phyloP scores from a whole-genome alignment of 2,113 vertebrate species.

The Budorcas taxicolor region DNA sequence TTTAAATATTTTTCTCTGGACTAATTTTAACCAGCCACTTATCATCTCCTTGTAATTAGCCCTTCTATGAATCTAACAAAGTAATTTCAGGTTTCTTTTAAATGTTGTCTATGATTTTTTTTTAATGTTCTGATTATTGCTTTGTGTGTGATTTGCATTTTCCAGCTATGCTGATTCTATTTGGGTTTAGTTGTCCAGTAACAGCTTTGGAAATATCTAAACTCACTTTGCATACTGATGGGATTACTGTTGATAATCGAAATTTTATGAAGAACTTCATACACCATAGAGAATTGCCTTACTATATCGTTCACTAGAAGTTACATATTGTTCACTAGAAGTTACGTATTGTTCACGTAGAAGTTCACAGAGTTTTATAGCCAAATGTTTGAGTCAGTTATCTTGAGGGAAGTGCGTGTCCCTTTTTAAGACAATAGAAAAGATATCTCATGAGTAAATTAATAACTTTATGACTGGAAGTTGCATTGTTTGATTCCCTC shows the following conservation, averaged over 20 bases:
- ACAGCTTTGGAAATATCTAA: not conserved
- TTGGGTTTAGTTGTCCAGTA: not conserved
- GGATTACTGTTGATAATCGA: not conserved
- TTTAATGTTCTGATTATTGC: not conserved
- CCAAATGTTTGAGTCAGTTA: not conserved
- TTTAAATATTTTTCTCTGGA: constrained; percentile 16
- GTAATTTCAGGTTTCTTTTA: constrained; percentile 29
- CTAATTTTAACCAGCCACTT: constrained; percentile 12
- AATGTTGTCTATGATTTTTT: not conserved
- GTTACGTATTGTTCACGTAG: not conserved
- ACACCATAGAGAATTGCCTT: not conserved
- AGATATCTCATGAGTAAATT: not conserved
- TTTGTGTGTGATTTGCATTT: not conserved
- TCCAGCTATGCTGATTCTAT: not conserved
- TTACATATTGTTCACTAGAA: not conserved
- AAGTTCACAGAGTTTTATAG: not conserved
- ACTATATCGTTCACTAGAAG: not conserved
- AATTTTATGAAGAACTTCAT: not conserved
- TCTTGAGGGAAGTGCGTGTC: not conserved
- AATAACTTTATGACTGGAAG: not conserved
- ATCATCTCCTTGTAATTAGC: not conserved
- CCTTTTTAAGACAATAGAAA: not conserved
- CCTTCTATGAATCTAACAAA: not conserved
- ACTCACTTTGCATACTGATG: not conserved
- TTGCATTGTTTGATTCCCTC: not conserved